Base-by-base conservation (phyloP, 2,113 vertebrate species). In the Hydrochoerus hydrochaeris region DNA sequence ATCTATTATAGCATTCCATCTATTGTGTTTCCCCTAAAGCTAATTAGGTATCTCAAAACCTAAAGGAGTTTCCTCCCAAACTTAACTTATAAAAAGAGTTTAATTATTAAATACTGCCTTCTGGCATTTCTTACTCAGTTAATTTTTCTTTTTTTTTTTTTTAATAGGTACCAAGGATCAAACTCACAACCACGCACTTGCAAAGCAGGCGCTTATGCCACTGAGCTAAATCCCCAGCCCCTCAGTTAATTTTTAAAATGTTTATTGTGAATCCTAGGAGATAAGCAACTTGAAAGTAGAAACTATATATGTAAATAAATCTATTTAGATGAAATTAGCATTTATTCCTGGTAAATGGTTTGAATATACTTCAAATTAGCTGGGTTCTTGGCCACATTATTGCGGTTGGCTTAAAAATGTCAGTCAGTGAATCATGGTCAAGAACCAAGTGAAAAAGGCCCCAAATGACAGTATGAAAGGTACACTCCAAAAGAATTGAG, bases 31-130 rank as follows among this genome's bases (percentile, higher is more conserved):
- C n/a, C 57, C 52, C 52, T 60, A 24, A 77, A 94, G 77, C 28
- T 77, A 94, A 96, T 35, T 20, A 88, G 22, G 3, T 57, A 96
- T 85, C 78, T 92, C 71, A 83, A 94, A 96, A 92, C 38, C 60
- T 28, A 84, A 75, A 82, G 38, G 38, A 84, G 16, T 73, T 95
- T 87, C 35, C 85, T 90, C 20, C 41, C 78, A 75, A 52, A 69
- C 62, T 82, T n/a, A 96, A 97, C 46, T 89, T 54, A 78, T 13
- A 88, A 88, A 88, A 88, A 71, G 28, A 92, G 67, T 35, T 92
- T 71, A 96, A 94, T 85, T 62, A 85, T 92, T 92, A 95, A 95
- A 67, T 57, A 94, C 16, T 80, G 73, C 62, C 88, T 93, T 94
- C 85, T 75, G 62, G 77, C 75, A 95, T 63, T 95, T 90, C 65